phyloP scores from a whole-genome alignment of 2,797 vertebrate genomes.

The Rhynchonycteris naso region DNA sequence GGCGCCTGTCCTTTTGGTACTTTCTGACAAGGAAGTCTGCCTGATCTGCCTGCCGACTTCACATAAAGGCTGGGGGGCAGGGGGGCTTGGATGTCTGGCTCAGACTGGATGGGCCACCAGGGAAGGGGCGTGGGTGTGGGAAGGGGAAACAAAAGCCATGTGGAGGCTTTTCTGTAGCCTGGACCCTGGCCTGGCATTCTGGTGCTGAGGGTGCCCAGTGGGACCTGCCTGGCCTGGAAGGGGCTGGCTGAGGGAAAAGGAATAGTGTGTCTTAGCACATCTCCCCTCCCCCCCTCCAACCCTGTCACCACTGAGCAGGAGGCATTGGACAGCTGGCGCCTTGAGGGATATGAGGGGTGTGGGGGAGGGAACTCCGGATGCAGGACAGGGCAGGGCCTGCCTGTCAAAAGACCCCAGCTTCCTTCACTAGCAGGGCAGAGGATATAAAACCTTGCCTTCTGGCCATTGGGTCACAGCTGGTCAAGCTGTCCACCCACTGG shows the following conservation, averaged over 20 bases:
- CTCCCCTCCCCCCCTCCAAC: conserved; percentile 67
- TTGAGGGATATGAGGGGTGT: neutral
- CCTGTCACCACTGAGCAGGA: neutral
- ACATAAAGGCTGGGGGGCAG: neutral
- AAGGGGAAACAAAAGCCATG: neutral
- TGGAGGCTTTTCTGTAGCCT: no score
- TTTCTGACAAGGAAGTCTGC: neutral
- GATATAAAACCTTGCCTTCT: conserved; percentile 12
- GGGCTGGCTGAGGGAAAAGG: neutral
- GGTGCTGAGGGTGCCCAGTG: neutral
- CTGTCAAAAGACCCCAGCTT: conserved; percentile 59
- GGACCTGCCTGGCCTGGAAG: neutral
- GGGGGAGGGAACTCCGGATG: neutral
- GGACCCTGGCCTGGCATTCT: neutral
- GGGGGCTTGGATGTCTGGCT: neutral
- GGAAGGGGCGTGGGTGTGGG: neutral
- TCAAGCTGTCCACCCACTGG: neutral
- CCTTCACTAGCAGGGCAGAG: neutral
- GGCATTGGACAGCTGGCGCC: conserved; percentile 55
- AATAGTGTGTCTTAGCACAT: neutral
- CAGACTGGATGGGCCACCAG: neutral
- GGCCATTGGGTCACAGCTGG: neutral
- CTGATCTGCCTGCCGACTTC: neutral
- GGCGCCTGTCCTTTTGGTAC: neutral
- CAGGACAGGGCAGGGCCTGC: conserved; percentile 33